Evolutionary conservation across 2,888 invertebrate genomes (phyloP), one percentile per base, ranked within the genome.

Genomic region (Penaeus monodon): DNA sequence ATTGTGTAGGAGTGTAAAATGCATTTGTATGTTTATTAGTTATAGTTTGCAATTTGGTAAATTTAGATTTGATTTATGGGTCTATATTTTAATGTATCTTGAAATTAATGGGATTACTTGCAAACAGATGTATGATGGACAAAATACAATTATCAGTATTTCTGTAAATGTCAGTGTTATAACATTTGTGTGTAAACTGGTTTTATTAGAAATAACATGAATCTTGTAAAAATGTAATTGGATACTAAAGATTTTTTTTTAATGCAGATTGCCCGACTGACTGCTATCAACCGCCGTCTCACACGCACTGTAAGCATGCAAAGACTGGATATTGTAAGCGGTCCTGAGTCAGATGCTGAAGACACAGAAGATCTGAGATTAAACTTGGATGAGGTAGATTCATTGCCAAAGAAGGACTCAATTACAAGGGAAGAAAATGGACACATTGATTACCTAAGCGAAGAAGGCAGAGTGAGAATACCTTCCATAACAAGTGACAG

Each of bases 331-430:
- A 38, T 81, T 49, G 80, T 66, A 29, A 86, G 86, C 63, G 89
- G 86, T n/a, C 86, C 86, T 12, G 89, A 89, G 65, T 89, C 89
- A n/a, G 86, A 89, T n/a, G 29, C 81, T 24, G 89, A 89, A 24
- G 89, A 89, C 66, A 76, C 89, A 29, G 89, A 89, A 29, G 89
- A 89, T 44, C 81, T 87, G 57, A 76, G 89, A 87, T 79, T 89
- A 29, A 77, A 81, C 68, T 64, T 89, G n/a, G 89, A 89, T 24
- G 81, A 84, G 17, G 49, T 33, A 10, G 85, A 87, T 27, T 77
- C 74, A 57, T 68, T 79, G 38, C 86, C 86, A 29, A 86, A 86
- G 68, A 86, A 77, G 33, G 86, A 86, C 38, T 87, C 38, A 38
- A 22, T 68, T 20, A 81, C 81, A 33, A 85, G 76, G 38, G 82